Percentiles rank a stretch among this genome's conserved stretches.
phyloP scores from a whole-genome alignment of 2,113 vertebrate species.

The Oxyura jamaicensis region DNA sequence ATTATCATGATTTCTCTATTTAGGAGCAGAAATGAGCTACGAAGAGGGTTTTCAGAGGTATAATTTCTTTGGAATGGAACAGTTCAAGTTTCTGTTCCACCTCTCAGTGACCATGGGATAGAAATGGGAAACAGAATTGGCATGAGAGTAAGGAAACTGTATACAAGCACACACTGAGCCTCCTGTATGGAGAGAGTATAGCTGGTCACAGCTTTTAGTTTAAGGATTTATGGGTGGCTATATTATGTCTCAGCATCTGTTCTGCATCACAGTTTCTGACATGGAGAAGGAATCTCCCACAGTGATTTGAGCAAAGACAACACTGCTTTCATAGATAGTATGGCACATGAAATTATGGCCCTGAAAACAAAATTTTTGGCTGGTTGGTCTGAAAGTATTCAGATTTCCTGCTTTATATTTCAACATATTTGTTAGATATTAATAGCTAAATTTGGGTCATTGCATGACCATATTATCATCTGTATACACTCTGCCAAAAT shows the following conservation, averaged over 20 bases:
- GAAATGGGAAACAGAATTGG: neutral
- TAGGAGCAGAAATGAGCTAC: neutral
- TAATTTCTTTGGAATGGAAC: neutral
- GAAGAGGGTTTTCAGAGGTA: neutral
- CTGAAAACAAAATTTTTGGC: neutral
- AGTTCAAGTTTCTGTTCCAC: neutral
- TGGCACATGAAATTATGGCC: neutral
- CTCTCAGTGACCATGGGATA: neutral
- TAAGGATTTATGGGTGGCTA: constrained; percentile 22
- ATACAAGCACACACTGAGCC: neutral
- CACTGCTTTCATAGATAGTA: neutral
- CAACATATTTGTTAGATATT: neutral
- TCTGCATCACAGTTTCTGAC: constrained; percentile 26
- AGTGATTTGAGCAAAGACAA: neutral
- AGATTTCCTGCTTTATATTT: neutral
- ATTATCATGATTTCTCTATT: neutral
- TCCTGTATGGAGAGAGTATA: neutral
- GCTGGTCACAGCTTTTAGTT: constrained; percentile 17
- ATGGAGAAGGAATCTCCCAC: neutral
- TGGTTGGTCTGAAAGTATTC: neutral
- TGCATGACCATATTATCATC: neutral
- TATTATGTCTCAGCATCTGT: constrained; percentile 38
- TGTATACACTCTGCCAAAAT: neutral
- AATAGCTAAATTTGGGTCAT: neutral
- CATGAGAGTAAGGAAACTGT: neutral